Conservation (phyloP, 2,797 vertebrate genomes). For the Remorina albescens region DNA sequence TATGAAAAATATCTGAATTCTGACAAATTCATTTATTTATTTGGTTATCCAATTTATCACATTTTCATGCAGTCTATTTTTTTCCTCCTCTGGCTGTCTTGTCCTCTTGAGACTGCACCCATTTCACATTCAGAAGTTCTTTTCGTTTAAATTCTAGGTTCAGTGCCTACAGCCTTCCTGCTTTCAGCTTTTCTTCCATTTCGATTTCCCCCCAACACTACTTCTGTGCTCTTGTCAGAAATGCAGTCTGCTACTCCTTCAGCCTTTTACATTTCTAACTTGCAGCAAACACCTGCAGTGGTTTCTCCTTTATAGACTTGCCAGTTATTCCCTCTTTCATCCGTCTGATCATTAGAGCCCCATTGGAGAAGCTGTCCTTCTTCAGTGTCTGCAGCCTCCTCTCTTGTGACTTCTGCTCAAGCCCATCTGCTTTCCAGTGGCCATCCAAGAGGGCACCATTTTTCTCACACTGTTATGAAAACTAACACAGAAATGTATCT, state of each 20-base stretch:
- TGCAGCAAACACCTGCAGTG: not conserved
- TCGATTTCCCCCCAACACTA: not conserved
- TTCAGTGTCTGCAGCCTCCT: slow-evolving; percentile 6
- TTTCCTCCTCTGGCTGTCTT: not conserved
- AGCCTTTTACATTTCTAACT: not conserved
- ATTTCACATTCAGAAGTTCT: not conserved
- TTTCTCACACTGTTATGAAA: slow-evolving; percentile 1
- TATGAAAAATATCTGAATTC: not conserved
- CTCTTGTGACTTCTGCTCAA: slow-evolving; percentile 4
- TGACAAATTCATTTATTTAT: not conserved
- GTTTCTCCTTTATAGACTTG: slow-evolving; percentile 7
- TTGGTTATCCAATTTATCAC: not conserved
- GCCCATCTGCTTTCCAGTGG: slow-evolving; percentile 19
- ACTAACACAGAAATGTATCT: slow-evolving; percentile 11
- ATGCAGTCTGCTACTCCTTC: not conserved
- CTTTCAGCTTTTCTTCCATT: not conserved
- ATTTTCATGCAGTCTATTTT: not conserved
- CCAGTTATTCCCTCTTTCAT: not conserved
- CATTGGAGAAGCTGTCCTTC: slow-evolving; percentile 12
- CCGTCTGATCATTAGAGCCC: not conserved
- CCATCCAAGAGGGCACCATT: slow-evolving; percentile 6
- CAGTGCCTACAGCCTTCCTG: not conserved
- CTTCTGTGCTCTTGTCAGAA: not conserved
- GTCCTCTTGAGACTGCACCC: not conserved
- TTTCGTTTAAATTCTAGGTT: not conserved